Base-by-base conservation (phyloP, 2,888 invertebrate genomes). In the Hipparchia sbordonii region DNA sequence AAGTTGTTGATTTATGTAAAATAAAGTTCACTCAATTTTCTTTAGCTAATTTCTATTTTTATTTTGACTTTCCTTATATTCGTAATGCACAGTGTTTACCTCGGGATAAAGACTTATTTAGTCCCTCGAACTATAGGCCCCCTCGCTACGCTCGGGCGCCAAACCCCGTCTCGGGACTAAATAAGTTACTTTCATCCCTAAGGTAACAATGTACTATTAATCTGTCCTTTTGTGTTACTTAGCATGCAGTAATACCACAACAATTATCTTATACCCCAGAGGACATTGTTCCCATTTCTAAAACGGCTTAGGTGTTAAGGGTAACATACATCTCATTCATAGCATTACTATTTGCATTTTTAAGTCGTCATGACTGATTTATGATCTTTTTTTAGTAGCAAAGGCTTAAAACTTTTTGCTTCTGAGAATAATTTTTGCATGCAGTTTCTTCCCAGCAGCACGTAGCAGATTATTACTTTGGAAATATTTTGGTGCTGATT, bases 171-270 rank as follows among this genome's bases (percentile, higher is more conserved):
- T n/a, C n/a, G n/a, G n/a, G n/a, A n/a, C n/a, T n/a, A n/a, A n/a
- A n/a, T n/a, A n/a, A n/a, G n/a, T n/a, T n/a, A n/a, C n/a, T n/a
- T n/a, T n/a, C n/a, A n/a, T n/a, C n/a, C n/a, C n/a, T n/a, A n/a
- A n/a, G n/a, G n/a, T n/a, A n/a, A n/a, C n/a, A n/a, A n/a, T n/a
- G n/a, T n/a, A n/a, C n/a, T n/a, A n/a, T n/a, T 70, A 75, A 75
- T 71, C 73, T 63, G 6, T 60, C 39, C 39, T 39, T 54, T 75
- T 75, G 73, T 71, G 12, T 1, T 23, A 13, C 68, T 71, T 75
- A 54, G 71, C 57, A 71, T 75, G 75, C 56, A 73, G 75, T 75
- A 52, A 65, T 59, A 13, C 51, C 57, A 68, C 45, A 56, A 52
- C 2, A 7, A 51, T 45, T 33, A 65, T 65, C 52, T 12, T 1